Evolutionary conservation across 2,888 invertebrate genomes (phyloP), one percentile per base, ranked within the genome.

Genomic region (Blastobasis adustella): DNA sequence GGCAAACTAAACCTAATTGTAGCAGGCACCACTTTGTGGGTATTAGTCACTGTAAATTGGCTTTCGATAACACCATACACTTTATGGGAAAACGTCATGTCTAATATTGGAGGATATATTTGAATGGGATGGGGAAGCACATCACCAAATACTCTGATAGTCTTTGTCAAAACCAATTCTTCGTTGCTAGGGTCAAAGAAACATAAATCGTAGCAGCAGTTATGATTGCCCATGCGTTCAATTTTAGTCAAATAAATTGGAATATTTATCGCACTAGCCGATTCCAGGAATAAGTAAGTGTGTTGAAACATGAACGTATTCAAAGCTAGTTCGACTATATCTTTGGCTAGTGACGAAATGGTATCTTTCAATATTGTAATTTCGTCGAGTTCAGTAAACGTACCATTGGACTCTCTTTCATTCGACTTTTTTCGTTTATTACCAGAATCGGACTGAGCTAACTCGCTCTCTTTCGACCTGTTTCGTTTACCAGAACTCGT

Each of bases 71-170:
- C 58, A 5, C 73, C 73, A 50, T 65, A 58, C 4, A 37, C 39
- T 1, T 62, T 46, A 37, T 61, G 57, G 5, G 66, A 58, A 38
- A 58, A 36, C 6, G 61, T 54, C 68, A 74, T 68, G 48, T 71
- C 71, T 43, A 73, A 57, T 43, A 73, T 56, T 47, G 43, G 50
- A 0, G 73, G 73, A 3, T 48, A 5, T 49, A 73, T 59, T 45
- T 56, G 48, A 46, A 73, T 55, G n/a, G 72, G 72, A 57, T 67
- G 60, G 5, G 63, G 60, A 44, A 67, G 55, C 48, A 64, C 54
- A 54, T 71, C 66, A 7, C 63, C 65, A 47, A 60, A 67, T 8
- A 73, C 52, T 53, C 60, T 63, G 0, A 62, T 38, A n/a, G 58
- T 63, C 61, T 66, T 70, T 9, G 57, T 62, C 10, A 59, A 51